These are phyloP conservation scores for Trematomus bernacchii DNA, from an alignment of 2,797 vertebrate genomes.

Conservation along the genomic window DNA sequence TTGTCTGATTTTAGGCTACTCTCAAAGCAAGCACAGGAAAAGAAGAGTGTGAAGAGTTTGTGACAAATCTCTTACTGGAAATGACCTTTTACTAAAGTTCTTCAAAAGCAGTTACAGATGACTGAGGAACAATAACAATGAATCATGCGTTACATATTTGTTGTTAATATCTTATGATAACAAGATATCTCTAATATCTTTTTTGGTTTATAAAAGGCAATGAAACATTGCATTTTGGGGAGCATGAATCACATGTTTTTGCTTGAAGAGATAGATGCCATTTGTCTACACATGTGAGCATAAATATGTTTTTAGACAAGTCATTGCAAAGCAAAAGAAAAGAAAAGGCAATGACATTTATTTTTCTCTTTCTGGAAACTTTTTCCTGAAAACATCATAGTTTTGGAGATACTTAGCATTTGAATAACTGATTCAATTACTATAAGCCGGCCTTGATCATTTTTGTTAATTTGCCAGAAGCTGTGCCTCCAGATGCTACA, in stretches of 20 bases:
- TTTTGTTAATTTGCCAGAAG: constrained; percentile 22
- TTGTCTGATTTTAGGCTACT: background rate
- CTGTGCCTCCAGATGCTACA: constrained; percentile 35
- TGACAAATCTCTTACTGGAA: background rate
- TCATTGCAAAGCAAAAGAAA: constrained; percentile 24
- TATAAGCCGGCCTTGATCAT: constrained; percentile 2
- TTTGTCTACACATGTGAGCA: constrained; percentile 40
- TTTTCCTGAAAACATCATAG: constrained; percentile 10
- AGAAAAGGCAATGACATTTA: constrained; percentile 8
- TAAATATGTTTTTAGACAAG: constrained; percentile 31
- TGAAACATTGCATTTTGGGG: constrained; percentile 29
- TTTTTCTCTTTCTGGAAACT: constrained; percentile 35
- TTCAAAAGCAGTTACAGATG: background rate
- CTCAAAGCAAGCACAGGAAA: background rate
- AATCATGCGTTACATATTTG: background rate
- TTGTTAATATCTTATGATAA: background rate
- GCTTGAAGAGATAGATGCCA: constrained; percentile 22
- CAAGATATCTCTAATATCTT: too few relatives aligned
- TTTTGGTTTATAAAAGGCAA: constrained; percentile 2
- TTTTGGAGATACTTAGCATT: constrained; percentile 33
- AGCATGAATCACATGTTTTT: constrained; percentile 43
- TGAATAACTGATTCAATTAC: constrained; percentile 23
- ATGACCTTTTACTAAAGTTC: background rate
- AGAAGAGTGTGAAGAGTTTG: background rate
- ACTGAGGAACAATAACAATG: background rate